These are phyloP conservation scores for Pogonophryne albipinna DNA, from an alignment of 2,797 vertebrate genomes.

Conservation along the genomic window DNA sequence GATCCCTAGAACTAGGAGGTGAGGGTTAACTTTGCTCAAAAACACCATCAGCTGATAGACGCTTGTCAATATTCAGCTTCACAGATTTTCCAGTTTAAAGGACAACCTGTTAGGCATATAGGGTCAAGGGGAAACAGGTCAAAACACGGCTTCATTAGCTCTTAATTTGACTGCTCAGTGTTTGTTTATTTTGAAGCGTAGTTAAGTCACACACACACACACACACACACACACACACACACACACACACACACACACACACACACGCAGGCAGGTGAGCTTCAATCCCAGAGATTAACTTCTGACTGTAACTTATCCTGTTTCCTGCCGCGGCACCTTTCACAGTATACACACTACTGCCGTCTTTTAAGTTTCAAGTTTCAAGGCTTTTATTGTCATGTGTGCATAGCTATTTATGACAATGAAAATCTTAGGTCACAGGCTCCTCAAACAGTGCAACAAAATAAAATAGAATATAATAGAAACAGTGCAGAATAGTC, in stretches of 20 bases:
- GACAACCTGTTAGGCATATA: neutral
- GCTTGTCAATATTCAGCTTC: neutral
- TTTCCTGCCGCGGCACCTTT: slow-evolving; percentile 32
- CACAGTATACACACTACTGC: slow-evolving; percentile 37
- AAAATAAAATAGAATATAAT: too few relatives aligned
- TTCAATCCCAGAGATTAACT: slow-evolving; percentile 54
- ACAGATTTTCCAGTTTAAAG: neutral
- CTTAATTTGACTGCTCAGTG: neutral
- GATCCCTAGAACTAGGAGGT: neutral
- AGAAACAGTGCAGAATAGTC: too few relatives aligned
- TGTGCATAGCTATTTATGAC: too few relatives aligned
- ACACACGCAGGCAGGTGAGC: neutral
- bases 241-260: too few relatives aligned
- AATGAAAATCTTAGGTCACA: too few relatives aligned
- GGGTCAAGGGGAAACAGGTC: slow-evolving; percentile 4
- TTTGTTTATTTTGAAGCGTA: neutral
- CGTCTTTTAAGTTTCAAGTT: slow-evolving; percentile 1
- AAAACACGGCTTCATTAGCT: neutral
- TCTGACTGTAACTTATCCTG: slow-evolving; percentile 44
- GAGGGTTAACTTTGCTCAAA: neutral
- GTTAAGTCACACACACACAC: neutral
- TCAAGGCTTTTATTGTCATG: too few relatives aligned
- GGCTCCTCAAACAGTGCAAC: too few relatives aligned
- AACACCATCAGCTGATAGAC: neutral
- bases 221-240: neutral